Conservation (phyloP, 2,113 vertebrate species). For the Heptranchias perlo region DNA sequence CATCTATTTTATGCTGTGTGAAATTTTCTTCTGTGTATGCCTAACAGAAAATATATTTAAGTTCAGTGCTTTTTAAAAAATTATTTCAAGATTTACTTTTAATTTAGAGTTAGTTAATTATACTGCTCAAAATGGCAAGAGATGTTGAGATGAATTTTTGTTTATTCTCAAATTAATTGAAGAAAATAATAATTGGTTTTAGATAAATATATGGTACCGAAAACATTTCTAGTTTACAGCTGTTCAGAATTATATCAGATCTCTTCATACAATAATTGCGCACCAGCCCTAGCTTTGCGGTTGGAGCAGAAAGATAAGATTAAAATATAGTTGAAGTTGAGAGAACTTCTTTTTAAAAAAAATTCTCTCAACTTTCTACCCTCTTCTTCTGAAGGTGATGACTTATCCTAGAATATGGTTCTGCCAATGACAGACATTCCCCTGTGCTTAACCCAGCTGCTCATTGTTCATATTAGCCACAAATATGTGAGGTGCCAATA, state of each 20-base stretch:
- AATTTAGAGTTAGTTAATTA: not conserved
- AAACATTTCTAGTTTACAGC: not conserved
- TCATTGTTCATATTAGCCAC: not conserved
- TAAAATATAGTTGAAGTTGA: not conserved
- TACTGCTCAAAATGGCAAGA: not conserved
- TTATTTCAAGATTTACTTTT: not conserved
- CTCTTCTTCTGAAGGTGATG: not conserved
- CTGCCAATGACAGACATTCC: not conserved
- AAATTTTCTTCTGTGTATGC: not conserved
- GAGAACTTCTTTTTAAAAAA: not conserved
- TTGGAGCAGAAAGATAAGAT: not conserved
- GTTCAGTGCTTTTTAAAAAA: not conserved
- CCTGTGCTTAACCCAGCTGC: not conserved
- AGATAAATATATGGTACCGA: not conserved
- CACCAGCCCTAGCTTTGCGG: not conserved
- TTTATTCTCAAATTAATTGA: not conserved
- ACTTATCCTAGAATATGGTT: not conserved
- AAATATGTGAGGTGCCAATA: not conserved
- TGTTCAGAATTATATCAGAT: slow-evolving; percentile 22
- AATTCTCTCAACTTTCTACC: not conserved
- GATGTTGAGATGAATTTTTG: not conserved
- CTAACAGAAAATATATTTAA: not conserved
- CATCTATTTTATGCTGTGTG: not conserved
- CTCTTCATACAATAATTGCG: not conserved
- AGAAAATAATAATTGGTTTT: slow-evolving; percentile 10